Evolutionary conservation across 2,888 invertebrate genomes (phyloP).

Genomic region (Carterocephalus palaemon): DNA sequence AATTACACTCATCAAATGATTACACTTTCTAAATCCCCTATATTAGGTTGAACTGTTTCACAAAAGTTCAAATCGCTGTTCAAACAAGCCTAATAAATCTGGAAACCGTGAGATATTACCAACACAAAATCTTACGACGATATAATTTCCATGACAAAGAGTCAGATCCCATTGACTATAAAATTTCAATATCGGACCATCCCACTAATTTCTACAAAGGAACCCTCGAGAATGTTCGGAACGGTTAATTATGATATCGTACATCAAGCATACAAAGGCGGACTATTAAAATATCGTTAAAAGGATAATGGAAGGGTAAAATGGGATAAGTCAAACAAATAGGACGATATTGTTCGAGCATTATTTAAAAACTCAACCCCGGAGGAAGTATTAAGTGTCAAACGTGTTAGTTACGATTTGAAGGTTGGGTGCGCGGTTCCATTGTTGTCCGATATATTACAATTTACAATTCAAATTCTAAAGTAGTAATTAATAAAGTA

Average conservation of each 20-base stretch:
- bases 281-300: conserved; percentile 55
- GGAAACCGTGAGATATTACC: conserved; percentile 6
- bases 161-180: conserved; percentile 5
- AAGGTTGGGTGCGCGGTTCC: conserved; percentile 36
- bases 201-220: conserved; percentile 23
- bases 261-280: conserved; percentile 54
- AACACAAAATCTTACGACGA: not conserved
- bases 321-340: conserved; percentile 56
- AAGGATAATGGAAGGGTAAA: conserved; percentile 43
- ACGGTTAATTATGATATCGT: conserved; percentile 72
- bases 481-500: too few species aligned
- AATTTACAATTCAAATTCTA: too few species aligned
- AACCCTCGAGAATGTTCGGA: conserved; percentile 38
- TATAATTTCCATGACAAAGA: conserved; percentile 9
- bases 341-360: conserved; percentile 48
- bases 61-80: not conserved
- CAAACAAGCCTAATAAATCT: conserved; percentile 6
- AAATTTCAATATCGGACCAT: conserved; percentile 25
- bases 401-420: conserved; percentile 60
- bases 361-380: conserved; percentile 54
- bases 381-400: conserved; percentile 74
- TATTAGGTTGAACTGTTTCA: not conserved
- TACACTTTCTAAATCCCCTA: too few species aligned
- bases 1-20: too few species aligned
- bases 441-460: conserved; percentile 34